These are phyloP conservation scores for Brachycybe producta DNA, from an alignment of 2,888 invertebrate genomes.

Conservation along the genomic window DNA sequence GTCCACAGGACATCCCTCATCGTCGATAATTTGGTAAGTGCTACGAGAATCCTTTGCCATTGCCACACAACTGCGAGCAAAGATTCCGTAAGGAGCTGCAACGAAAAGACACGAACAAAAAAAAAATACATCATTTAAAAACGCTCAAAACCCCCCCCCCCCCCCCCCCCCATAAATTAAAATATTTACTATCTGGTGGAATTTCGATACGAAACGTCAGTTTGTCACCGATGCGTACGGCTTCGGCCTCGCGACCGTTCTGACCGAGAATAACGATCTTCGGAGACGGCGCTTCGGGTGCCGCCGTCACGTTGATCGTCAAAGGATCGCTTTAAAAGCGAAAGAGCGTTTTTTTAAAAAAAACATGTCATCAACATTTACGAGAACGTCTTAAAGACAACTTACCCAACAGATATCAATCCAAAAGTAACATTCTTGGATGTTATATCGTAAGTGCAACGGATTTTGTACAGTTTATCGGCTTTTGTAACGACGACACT, in stretches of 20 bases:
- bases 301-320: slow-evolving; percentile 89
- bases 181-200: slow-evolving; percentile 77
- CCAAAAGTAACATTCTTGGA: slow-evolving; percentile 93
- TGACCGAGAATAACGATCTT: slow-evolving; percentile 82
- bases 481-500: slow-evolving; percentile 94
- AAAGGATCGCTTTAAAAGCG: slow-evolving; percentile 60
- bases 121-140: not conserved
- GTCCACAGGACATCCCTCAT: slow-evolving; percentile 87
- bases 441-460: slow-evolving; percentile 91
- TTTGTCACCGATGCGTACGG: slow-evolving; percentile 85
- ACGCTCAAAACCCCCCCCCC: not conserved
- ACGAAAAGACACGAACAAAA: slow-evolving; percentile 23
- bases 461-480: slow-evolving; percentile 90
- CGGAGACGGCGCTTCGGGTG: slow-evolving; percentile 87
- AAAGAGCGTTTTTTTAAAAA: not conserved
- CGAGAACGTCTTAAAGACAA: not conserved
- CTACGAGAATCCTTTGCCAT: slow-evolving; percentile 95
- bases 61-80: slow-evolving; percentile 87
- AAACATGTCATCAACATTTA: not conserved
- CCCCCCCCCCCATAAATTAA: not conserved
- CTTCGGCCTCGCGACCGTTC: slow-evolving; percentile 75
- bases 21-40: slow-evolving; percentile 90
- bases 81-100: slow-evolving; percentile 85
- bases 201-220: slow-evolving; percentile 92
- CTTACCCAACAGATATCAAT: slow-evolving; percentile 86